Evolutionary conservation across 2,888 invertebrate species (phyloP).

Genomic region (Schrankia costaestrigalis): DNA sequence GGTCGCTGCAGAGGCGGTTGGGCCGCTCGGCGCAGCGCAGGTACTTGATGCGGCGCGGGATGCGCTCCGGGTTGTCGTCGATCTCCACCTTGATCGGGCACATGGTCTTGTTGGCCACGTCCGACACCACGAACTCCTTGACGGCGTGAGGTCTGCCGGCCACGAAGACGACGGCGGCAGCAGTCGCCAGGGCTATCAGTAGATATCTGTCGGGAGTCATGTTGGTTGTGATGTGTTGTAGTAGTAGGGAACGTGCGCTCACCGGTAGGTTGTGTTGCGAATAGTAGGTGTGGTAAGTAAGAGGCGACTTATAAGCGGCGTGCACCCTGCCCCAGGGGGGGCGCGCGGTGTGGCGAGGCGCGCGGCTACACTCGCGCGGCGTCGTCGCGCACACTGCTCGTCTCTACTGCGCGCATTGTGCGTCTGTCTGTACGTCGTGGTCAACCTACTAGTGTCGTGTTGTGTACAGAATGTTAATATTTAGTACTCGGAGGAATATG

Average conservation of each 20-base stretch:
- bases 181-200: slow-evolving; percentile 19
- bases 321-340: neutral
- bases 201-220: slow-evolving; percentile 26
- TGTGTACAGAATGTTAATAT: no score
- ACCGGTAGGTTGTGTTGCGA: slow-evolving; percentile 42
- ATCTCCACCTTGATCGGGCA: slow-evolving; percentile 59
- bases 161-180: slow-evolving; percentile 27
- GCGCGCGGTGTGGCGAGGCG: slow-evolving; percentile 6
- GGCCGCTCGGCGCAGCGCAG: slow-evolving; percentile 56
- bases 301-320: slow-evolving; percentile 27
- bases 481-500: no score
- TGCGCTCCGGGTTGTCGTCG: slow-evolving; percentile 50
- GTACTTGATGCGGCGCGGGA: slow-evolving; percentile 65
- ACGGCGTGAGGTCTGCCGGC: slow-evolving; percentile 24
- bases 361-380: slow-evolving; percentile 2
- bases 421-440: no score
- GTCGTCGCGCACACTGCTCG: no score
- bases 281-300: slow-evolving; percentile 39
- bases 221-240: slow-evolving; percentile 4
- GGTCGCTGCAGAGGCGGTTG: slow-evolving; percentile 51
- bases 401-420: no score
- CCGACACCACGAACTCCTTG: slow-evolving; percentile 45
- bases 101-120: slow-evolving; percentile 57
- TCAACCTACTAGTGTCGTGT: no score
- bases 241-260: slow-evolving; percentile 38